phyloP scores from a whole-genome alignment of 2,888 invertebrate species.

The Oxystoma pomonae region DNA sequence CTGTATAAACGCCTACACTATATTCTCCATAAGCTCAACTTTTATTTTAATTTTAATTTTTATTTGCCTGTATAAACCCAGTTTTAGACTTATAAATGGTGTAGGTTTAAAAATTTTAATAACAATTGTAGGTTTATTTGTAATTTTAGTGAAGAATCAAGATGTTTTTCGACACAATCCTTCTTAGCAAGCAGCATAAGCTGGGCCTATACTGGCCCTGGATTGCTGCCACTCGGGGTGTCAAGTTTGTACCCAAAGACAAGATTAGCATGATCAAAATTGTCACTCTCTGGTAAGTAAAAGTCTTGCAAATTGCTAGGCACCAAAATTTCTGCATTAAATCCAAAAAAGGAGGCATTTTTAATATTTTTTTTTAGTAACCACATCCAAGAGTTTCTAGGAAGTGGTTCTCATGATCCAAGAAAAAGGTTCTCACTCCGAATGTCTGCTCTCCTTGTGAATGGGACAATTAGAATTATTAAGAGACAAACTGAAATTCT shows the following conservation, averaged over 20 bases:
- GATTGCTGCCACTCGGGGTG: slow-evolving; percentile 3
- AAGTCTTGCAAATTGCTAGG: too few relatives aligned
- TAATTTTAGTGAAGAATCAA: not conserved
- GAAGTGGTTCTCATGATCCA: slow-evolving; percentile 3
- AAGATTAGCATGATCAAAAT: not conserved
- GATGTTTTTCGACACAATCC: slow-evolving; percentile 3
- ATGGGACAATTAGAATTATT: slow-evolving; percentile 3
- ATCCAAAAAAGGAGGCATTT: too few relatives aligned
- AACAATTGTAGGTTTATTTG: too few relatives aligned
- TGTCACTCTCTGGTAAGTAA: not conserved
- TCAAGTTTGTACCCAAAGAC: not conserved
- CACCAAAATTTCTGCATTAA: too few relatives aligned
- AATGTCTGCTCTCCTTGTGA: slow-evolving; percentile 5
- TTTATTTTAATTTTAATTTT: too few relatives aligned
- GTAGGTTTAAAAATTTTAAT: too few relatives aligned
- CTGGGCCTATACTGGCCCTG: slow-evolving; percentile 6
- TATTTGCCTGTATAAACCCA: too few relatives aligned
- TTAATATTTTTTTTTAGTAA: not conserved
- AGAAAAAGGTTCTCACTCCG: slow-evolving; percentile 9
- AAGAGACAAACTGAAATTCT: not conserved
- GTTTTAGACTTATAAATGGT: too few relatives aligned
- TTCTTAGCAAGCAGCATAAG: slow-evolving; percentile 19
- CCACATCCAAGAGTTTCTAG: slow-evolving; percentile 1
- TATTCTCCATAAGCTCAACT: too few relatives aligned
- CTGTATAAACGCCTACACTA: too few relatives aligned